Evolutionary conservation across 1,140 invertebrate species (phyloP), one percentile per base, ranked within the genome.

Genomic region (Drosophila rhopaloa): DNA sequence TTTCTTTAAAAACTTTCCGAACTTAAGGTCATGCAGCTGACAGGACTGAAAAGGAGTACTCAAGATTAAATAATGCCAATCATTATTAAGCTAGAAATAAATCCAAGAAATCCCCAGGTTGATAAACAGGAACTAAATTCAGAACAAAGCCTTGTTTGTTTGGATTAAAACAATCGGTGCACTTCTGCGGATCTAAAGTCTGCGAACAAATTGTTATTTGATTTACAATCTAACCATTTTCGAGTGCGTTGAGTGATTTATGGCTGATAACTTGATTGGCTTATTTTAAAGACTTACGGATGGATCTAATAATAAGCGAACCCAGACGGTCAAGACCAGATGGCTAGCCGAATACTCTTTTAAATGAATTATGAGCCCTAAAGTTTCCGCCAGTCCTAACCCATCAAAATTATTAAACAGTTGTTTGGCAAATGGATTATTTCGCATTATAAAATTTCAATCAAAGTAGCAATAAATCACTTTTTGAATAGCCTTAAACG

Each of bases 161-260:
- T 6, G 43, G n/a, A 43, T 50, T 56, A 29, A n/a, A 41, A 58
- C 48, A 55, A 38, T 32, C 48, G 27, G 16, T 27, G 43, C 24
- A 57, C 51, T 50, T 50, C 29, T 48, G 24, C 9, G 68, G 29
- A 71, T 71, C 68, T 71, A 50, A 58, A 71, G 37, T 50, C 68
- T 57, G 43, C 29, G 14, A 24, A 40, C 27, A 19, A 35, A 19
- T 66, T 66, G 14, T 43, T 67, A 6, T 37, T 75, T 76, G 73
- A 76, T 76, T 67, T 67, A 59, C 37, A 76, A 76, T 58, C 72
- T n/a, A 5, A 16, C 2, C n/a, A 37, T 19, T 58, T 32, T 53
- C 9, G n/a, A 67, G 73, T 76, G 54, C 51, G 10, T 38, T 56
- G 56, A 47, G 50, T 55, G 73, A 67, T 76, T 76, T 67, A 76